phyloP scores from a whole-genome alignment of 1,140 invertebrate genomes.

The Neodiprion lecontei region DNA sequence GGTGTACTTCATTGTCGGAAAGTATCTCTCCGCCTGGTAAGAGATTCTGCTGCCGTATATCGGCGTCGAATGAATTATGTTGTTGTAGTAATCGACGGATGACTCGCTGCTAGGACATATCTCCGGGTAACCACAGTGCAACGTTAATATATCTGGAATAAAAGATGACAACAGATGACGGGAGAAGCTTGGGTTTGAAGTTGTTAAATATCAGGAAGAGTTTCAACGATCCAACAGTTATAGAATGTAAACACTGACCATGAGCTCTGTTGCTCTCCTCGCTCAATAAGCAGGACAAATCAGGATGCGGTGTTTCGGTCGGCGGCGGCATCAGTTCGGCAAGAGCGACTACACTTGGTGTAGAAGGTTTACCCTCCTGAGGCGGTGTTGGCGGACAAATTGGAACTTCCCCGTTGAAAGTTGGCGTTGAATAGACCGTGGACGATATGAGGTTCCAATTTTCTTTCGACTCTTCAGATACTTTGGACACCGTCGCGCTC shows the following conservation, averaged over 20 bases:
- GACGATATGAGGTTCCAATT: conserved; percentile 53
- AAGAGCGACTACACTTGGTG: conserved; percentile 38
- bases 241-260: conserved; percentile 35
- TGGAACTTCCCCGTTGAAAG: conserved; percentile 35
- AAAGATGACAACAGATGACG: not conserved
- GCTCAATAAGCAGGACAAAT: conserved; percentile 49
- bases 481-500: conserved; percentile 42
- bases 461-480: conserved; percentile 58
- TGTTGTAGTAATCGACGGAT: conserved; percentile 50
- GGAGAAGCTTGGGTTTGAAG: not conserved
- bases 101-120: conserved; percentile 42
- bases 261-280: conserved; percentile 47
- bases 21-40: conserved; percentile 41
- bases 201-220: not conserved
- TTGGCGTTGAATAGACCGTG: conserved; percentile 41
- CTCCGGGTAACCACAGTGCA: conserved; percentile 49
- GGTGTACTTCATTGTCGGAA: conserved; percentile 42
- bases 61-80: conserved; percentile 49
- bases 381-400: conserved; percentile 33
- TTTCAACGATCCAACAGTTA: not conserved
- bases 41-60: conserved; percentile 42
- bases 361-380: conserved; percentile 44
- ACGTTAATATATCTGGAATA: conserved; percentile 46
- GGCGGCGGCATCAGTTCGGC: conserved; percentile 50
- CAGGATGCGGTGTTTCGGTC: conserved; percentile 42